Conservation (phyloP, 2,113 vertebrate genomes). For the Fregata magnificens region DNA sequence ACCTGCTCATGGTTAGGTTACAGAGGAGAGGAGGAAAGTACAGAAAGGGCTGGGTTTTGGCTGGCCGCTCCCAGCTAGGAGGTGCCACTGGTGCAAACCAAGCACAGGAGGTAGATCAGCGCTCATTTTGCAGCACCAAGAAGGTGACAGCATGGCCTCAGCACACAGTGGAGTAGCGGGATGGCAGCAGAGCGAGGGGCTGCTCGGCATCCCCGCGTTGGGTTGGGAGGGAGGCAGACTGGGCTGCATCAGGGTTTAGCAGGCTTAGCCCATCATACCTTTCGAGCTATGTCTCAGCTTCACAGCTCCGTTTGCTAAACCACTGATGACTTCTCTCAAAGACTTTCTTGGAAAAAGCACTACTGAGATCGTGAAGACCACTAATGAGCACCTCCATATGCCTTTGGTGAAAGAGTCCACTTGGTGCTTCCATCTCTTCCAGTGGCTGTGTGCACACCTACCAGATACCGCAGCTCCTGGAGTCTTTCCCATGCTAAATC, state of each 20-base stretch:
- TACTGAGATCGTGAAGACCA: neutral
- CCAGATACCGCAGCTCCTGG: neutral
- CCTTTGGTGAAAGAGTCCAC: neutral
- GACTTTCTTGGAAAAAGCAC: neutral
- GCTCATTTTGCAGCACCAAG: neutral
- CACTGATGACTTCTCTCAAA: neutral
- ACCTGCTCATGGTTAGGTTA: neutral
- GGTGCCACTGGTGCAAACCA: neutral
- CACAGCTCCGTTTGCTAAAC: neutral
- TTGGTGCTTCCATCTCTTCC: neutral
- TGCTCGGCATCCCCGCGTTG: fast-evolving
- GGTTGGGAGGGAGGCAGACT: neutral
- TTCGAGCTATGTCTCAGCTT: neutral
- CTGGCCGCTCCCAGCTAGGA: neutral
- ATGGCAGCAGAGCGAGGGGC: neutral
- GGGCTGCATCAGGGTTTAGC: neutral
- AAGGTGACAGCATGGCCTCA: neutral
- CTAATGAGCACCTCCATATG: neutral
- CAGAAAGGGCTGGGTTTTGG: neutral
- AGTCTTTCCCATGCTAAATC: neutral
- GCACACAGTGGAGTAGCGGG: fast-evolving
- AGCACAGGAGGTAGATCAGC: neutral
- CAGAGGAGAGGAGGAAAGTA: neutral
- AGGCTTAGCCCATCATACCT: neutral
- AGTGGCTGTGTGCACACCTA: neutral